Evolutionary conservation across 2,888 invertebrate species (phyloP), one percentile per base, ranked within the genome.

Genomic region (Hipparchia semele): DNA sequence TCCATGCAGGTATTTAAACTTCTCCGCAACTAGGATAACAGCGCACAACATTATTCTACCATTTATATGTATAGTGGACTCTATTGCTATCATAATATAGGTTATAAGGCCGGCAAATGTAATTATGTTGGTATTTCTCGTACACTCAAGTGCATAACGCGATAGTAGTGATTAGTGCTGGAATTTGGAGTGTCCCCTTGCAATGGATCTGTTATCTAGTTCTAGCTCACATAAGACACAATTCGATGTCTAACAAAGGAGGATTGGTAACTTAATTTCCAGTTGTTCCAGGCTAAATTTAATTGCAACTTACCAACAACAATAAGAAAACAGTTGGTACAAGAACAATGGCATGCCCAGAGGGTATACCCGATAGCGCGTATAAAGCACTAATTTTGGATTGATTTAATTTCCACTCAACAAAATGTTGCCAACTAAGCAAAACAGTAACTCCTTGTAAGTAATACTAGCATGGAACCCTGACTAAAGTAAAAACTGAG

Each of bases 91-190:
- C 3, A 6, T 0, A 33, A 33, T 65, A 65, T 23, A 53, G 53
- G 23, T 65, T 33, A 12, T 7, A 12, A 33, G 4, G 65, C 53
- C 51, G 10, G 65, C 65, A 51, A 33, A 53, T 53, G 33, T 53
- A 39, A 39, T 39, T 39, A 53, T 51, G 33, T 53, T 65, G 69
- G 69, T 39, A 39, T 9, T 53, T 53, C 69, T 61, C 13, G 61
- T 54, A 69, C 13, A n/a, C 53, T 69, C 60, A 53, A 69, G 33
- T 69, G 69, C 61, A 61, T 69, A 69, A 61, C 53, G 12, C 61
- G 69, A 54, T 69, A 53, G 69, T 39, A 51, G 61, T 69, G 69
- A 69, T 69, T 69, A 69, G 61, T 61, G 60, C 60, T 10, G 13
- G 61, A 60, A 53, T 69, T n/a, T 61, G 49, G 33, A 69, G 61